Evolutionary conservation across 2,888 invertebrate species (phyloP), one percentile per base, ranked within the genome.

Genomic region (Aphodius sticticus): DNA sequence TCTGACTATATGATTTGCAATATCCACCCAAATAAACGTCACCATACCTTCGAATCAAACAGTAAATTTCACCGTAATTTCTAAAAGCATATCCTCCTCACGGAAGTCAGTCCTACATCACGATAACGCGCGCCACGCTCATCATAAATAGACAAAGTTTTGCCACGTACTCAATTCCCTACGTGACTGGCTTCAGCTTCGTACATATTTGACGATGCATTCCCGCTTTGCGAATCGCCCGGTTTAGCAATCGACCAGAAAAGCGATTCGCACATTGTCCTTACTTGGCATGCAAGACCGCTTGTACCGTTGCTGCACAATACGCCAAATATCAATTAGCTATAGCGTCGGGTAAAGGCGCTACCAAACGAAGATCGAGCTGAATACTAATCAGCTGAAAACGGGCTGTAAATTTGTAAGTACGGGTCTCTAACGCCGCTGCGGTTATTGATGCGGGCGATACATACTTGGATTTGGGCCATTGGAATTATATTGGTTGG

Each of bases 131-230:
- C 53, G 4, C 53, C 53, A 53, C 12, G 12, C 53, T 53, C 9
- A 53, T 53, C 53, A 53, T 53, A 53, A 53, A 53, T 53, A 53
- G 53, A 53, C 53, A 53, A 53, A 53, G 53, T 53, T 53, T 53
- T 53, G 53, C 53, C 53, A 53, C 53, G 53, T 53, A 53, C 53
- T 53, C 53, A 53, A 53, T 53, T 12, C 53, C 9, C 53, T 53
- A 53, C 53, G 53, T 53, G 53, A 7, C 12, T 53, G 12, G 53
- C 53, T 53, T 53, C 12, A 53, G 53, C 12, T 1, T 26, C 26
- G 26, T 26, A 26, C 26, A 26, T 26, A 26, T 26, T 26, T 26
- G 9, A 12, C 53, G 7, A 53, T 7, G 9, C 53, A 53, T 1
- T 53, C 7, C 53, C 53, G 53, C 12, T 9, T 53, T 53, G 53